phyloP scores from a whole-genome alignment of 2,797 vertebrate genomes.

The Sebastolobus alascanus region DNA sequence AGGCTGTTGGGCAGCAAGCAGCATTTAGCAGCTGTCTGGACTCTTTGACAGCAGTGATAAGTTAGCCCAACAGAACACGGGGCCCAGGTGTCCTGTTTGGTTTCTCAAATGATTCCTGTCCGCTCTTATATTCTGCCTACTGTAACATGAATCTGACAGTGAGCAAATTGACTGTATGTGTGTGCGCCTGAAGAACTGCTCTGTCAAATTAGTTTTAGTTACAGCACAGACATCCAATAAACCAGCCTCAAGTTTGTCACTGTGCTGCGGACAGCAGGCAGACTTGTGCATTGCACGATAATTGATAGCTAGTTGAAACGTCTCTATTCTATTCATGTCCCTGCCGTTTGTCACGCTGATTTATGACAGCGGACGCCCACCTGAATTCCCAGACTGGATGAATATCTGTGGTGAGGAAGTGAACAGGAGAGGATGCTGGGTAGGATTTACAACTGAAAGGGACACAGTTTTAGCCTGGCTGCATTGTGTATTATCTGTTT shows the following conservation, averaged over 20 bases:
- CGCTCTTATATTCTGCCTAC: conserved; percentile 13
- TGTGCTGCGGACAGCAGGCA: conserved; percentile 21
- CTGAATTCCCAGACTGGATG: conserved; percentile 5
- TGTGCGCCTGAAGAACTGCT: conserved; percentile 7
- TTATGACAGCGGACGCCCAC: conserved; percentile 12
- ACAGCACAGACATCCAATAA: conserved; percentile 11
- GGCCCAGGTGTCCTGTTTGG: conserved; percentile 25
- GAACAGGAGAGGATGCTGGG: neutral
- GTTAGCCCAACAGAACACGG: conserved; percentile 11
- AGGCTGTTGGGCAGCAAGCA: neutral
- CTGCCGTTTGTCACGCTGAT: conserved; percentile 26
- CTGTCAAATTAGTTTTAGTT: conserved; percentile 35
- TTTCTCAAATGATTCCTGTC: conserved; percentile 24
- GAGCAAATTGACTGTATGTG: conserved; percentile 15
- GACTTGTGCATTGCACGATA: conserved; percentile 21
- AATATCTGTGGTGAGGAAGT: neutral
- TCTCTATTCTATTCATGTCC: conserved; percentile 33
- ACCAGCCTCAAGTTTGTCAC: conserved; percentile 21
- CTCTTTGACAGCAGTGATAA: conserved; percentile 30
- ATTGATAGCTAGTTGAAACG: conserved; percentile 37
- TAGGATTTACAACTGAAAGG: neutral
- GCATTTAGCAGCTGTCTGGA: neutral
- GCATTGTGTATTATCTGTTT: neutral
- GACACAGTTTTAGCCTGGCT: neutral
- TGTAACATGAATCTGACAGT: conserved; percentile 22